Evolutionary conservation across 1,140 invertebrate species (phyloP).

Genomic region (Batillaria attramentaria): DNA sequence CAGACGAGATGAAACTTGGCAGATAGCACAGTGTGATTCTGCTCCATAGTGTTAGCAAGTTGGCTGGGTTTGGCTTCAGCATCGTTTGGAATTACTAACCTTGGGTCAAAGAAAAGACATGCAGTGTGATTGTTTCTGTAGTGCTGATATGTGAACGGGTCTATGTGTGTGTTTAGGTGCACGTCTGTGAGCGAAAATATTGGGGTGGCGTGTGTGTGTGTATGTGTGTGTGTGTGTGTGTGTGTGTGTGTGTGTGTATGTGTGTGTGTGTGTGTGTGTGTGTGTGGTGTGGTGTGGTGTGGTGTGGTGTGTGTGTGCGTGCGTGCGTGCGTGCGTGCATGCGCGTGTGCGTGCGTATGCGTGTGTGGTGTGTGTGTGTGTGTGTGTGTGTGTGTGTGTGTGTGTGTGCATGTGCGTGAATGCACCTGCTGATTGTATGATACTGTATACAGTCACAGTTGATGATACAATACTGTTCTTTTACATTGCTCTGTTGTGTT

Average conservation of each 20-base stretch:
- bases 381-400: neutral
- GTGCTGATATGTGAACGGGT: no score
- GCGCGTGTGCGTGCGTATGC: neutral
- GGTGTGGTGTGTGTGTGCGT: constrained; percentile 13
- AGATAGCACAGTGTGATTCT: no score
- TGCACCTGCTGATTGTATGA: no score
- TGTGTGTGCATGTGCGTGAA: neutral
- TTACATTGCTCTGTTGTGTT: neutral
- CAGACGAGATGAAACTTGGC: no score
- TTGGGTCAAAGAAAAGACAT: no score
- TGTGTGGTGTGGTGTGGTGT: neutral
- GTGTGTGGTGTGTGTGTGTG: constrained; percentile 7
- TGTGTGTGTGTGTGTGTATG: neutral
- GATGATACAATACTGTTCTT: neutral
- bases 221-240: constrained; percentile 6
- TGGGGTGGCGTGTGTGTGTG: constrained; percentile 1
- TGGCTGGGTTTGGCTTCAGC: no score
- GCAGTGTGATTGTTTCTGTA: no score
- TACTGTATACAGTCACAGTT: no score
- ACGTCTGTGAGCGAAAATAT: no score
- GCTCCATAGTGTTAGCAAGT: no score
- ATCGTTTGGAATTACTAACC: no score
- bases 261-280: neutral
- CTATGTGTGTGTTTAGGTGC: no score
- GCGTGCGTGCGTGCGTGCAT: neutral